Evolutionary conservation across 2,113 vertebrate species (phyloP).

Genomic region (Microcebus jonahi): DNA sequence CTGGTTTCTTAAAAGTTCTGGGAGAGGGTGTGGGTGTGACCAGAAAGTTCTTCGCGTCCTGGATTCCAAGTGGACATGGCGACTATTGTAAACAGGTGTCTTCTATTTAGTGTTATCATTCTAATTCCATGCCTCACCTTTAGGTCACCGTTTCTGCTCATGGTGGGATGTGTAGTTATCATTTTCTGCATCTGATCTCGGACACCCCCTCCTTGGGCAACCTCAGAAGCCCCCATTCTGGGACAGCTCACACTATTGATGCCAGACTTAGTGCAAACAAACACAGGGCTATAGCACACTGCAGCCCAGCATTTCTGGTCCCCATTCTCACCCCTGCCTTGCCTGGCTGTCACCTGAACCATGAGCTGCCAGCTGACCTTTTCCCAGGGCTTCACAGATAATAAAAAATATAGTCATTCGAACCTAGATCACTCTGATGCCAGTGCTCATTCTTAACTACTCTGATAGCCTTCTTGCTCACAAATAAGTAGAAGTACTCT

Average conservation of each 20-base stretch:
- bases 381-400: not conserved
- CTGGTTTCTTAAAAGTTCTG: not conserved
- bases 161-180: not conserved
- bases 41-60: not conserved
- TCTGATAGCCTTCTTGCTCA: not conserved
- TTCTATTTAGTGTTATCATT: not conserved
- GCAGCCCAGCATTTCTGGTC: not conserved
- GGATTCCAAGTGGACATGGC: not conserved
- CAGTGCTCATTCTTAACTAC: not conserved
- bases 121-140: not conserved
- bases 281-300: not conserved
- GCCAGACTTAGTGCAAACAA: not conserved
- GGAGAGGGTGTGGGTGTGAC: not conserved
- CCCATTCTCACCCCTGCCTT: not conserved
- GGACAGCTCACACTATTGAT: not conserved
- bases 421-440: not conserved
- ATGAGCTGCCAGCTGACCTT: not conserved
- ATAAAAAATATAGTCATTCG: not conserved
- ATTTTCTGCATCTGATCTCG: not conserved
- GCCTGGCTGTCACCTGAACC: not conserved
- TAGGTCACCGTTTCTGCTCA: not conserved
- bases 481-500: not conserved
- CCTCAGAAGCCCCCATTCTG: not conserved
- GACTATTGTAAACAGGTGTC: too few relatives aligned
- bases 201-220: not conserved